phyloP scores from a whole-genome alignment of 2,888 invertebrate species.

The Philonicus albiceps region DNA sequence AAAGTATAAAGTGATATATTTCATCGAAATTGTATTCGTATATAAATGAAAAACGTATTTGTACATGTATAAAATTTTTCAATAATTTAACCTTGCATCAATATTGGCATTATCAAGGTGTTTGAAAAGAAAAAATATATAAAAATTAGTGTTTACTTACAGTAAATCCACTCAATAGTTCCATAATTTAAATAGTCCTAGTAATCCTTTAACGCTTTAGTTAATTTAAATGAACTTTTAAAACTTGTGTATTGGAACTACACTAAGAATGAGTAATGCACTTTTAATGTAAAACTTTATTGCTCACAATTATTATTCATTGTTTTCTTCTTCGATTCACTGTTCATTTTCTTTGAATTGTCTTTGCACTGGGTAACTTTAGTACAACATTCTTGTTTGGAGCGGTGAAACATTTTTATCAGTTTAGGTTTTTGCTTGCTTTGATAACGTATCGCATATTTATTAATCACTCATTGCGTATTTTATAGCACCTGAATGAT shows the following conservation, averaged over 20 bases:
- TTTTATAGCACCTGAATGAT: neutral
- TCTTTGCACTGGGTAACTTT: neutral
- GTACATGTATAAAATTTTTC: neutral
- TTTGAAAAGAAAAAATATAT: neutral
- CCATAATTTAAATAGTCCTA: neutral
- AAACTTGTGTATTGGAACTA: neutral
- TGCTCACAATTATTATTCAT: neutral
- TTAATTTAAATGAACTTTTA: neutral
- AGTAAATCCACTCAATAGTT: neutral
- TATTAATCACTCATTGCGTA: slow-evolving; percentile 9
- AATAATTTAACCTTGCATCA: neutral
- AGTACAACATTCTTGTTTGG: neutral
- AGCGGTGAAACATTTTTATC: slow-evolving; percentile 1
- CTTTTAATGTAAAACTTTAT: neutral
- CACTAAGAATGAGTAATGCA: neutral
- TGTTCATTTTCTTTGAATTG: neutral
- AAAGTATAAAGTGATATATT: neutral
- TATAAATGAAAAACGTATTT: no score
- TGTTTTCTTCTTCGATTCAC: neutral
- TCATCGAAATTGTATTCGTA: neutral
- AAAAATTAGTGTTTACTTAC: neutral
- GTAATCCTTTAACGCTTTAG: neutral
- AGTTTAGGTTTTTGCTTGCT: neutral
- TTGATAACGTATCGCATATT: slow-evolving; percentile 9
- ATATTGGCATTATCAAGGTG: neutral